These are phyloP conservation scores for Acanthis flammea DNA, from an alignment of 2,797 vertebrate genomes.

Conservation along the genomic window DNA sequence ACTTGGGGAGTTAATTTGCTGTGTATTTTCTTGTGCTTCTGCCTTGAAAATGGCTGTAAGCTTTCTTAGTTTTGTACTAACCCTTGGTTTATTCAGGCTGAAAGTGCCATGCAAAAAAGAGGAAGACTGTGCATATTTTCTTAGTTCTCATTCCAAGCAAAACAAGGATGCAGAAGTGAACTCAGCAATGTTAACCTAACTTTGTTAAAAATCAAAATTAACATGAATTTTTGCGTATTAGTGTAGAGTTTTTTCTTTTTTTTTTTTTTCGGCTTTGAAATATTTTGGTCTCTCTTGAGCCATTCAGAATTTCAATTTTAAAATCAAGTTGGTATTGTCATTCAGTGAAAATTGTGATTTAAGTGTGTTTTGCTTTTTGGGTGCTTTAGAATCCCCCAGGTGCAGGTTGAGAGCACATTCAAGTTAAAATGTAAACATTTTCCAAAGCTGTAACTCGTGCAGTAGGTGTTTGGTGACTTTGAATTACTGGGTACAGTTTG, in stretches of 20 bases:
- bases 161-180: not conserved
- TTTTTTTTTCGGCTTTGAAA: not conserved
- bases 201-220: not conserved
- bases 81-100: not conserved
- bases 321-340: not conserved
- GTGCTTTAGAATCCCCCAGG: not conserved
- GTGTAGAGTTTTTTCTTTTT: not conserved
- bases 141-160: constrained; percentile 7
- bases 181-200: not conserved
- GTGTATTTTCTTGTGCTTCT: not conserved
- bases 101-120: not conserved
- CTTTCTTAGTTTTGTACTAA: not conserved
- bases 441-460: not conserved
- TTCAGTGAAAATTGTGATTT: not conserved
- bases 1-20: not conserved
- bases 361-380: not conserved
- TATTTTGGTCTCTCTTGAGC: not conserved
- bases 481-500: constrained; percentile 3
- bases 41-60: not conserved
- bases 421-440: constrained; percentile 36
- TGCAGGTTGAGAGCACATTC: not conserved
- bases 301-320: not conserved
- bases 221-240: fast-evolving
- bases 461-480: not conserved
- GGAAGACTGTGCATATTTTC: not conserved